Evolutionary conservation across 2,113 vertebrate species (phyloP), one percentile per base, ranked within the genome.

Genomic region (Scartelaos histophorus): DNA sequence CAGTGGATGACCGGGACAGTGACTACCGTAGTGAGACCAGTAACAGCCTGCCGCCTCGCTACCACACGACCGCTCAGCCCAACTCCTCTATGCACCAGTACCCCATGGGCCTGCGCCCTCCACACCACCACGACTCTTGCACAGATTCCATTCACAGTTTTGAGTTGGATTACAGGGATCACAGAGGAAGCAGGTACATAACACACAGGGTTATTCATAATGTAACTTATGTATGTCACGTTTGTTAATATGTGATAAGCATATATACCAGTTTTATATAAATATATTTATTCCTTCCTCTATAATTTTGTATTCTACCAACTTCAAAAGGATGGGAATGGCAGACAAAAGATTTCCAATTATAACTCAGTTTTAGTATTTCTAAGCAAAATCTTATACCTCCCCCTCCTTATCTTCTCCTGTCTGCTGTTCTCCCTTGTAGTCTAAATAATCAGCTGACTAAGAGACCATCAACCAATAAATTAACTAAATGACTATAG

Each of bases 1-100:
- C 97, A 0, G 94, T 96, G 7, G 98, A 99, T 45, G 98, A 99
- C 85, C 91, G 97, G 69, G 98, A 99, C 80, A 99, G 98, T 1
- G 97, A 99, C 91, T 99, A 98, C 75, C 96, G 97, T 76, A 99
- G 98, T 1, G 98, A 99, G 90, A 96, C 97, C 0, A 98, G 98
- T 87, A 97, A 89, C 89, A 96, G 96, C 88, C 77, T 97, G 47
- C 97, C 97, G 2, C 96, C 95, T 0, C 95, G 93, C 0, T 97
- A 94, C 89, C 96, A 97, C 85, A 97, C 94, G 0, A 96, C 96
- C 0, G 92, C 89, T 1, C 97, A 99, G 87, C 96, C 97, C 79
- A 98, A 96, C 2, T 96, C 96, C 25, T 98, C 97, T 0, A 80
- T 95, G 77, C 96, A 98, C 91, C 98, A 98, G 91, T 98, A 96